Percentiles rank a stretch among this genome's conserved stretches.
phyloP scores from a whole-genome alignment of 2,888 invertebrate species.

The Cosmia pyralina region DNA sequence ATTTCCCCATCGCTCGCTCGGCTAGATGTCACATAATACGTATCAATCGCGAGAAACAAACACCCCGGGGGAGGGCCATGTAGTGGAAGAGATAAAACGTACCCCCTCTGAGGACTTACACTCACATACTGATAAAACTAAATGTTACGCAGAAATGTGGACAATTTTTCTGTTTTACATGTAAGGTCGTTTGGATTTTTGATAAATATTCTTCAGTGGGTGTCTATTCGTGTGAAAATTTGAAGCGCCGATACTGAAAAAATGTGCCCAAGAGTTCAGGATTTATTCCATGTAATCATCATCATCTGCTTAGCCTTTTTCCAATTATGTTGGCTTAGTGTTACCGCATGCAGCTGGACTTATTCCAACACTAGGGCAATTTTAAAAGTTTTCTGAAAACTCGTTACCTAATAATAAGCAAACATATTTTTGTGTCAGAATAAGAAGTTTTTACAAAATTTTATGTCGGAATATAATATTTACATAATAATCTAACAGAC shows the following conservation, averaged over 20 bases:
- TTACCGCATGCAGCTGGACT: neutral
- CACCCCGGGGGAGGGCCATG: constrained; percentile 75
- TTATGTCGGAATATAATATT: too few species aligned
- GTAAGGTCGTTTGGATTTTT: constrained; percentile 21
- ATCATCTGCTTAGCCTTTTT: neutral
- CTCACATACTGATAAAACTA: constrained; percentile 65
- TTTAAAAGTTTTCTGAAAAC: too few species aligned
- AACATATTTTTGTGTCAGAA: too few species aligned
- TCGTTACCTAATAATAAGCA: neutral
- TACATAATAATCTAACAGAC: too few species aligned
- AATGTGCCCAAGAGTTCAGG: neutral
- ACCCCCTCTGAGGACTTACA: constrained; percentile 64
- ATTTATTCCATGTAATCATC: neutral
- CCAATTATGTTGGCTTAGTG: too few species aligned
- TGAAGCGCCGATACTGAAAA: neutral
- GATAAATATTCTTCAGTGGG: constrained; percentile 1
- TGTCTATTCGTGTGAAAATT: constrained; percentile 4
- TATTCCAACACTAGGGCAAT: neutral
- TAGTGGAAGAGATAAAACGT: constrained; percentile 85
- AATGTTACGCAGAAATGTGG: constrained; percentile 61
- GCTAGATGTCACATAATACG: constrained; percentile 73
- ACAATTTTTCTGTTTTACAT: constrained; percentile 50
- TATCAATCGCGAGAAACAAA: constrained; percentile 82
- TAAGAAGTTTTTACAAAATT: too few species aligned
- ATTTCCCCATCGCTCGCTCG: constrained; percentile 65